phyloP scores from a whole-genome alignment of 2,797 vertebrate genomes.

The Salmo trutta region DNA sequence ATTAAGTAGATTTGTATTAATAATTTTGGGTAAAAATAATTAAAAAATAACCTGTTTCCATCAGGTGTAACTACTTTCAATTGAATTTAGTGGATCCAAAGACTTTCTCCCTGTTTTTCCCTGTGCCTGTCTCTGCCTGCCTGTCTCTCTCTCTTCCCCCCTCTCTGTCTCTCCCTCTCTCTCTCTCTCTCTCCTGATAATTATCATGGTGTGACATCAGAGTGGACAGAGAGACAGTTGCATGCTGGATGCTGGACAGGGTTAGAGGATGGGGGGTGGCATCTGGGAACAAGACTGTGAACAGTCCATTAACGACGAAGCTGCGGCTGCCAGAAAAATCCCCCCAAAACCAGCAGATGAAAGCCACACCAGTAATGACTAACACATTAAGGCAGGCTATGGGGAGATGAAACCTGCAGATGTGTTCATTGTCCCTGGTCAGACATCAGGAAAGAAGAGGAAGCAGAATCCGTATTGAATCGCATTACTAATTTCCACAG shows the following conservation, averaged over 20 bases:
- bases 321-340: not conserved
- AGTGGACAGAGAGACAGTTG: not conserved
- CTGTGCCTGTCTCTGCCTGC: too few species aligned
- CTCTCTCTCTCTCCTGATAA: not conserved
- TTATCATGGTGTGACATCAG: not conserved
- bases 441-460: constrained; percentile 38
- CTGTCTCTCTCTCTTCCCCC: too few species aligned
- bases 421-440: constrained; percentile 52
- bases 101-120: not conserved
- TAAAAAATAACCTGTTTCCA: too few species aligned
- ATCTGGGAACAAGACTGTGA: constrained; percentile 19
- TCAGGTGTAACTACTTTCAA: too few species aligned
- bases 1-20: too few species aligned
- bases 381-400: constrained; percentile 50
- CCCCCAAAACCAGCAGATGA: constrained; percentile 36
- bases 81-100: too few species aligned
- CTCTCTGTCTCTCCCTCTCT: too few species aligned
- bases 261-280: not conserved
- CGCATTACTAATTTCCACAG: not conserved
- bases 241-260: not conserved
- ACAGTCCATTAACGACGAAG: not conserved
- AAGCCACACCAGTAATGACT: constrained; percentile 57
- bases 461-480: not conserved
- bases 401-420: constrained; percentile 60
- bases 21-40: too few species aligned